Percentiles rank a stretch among this genome's conserved stretches.
Evolutionary conservation across 2,888 invertebrate species (phyloP).

Genomic region (Volucella inanis): DNA sequence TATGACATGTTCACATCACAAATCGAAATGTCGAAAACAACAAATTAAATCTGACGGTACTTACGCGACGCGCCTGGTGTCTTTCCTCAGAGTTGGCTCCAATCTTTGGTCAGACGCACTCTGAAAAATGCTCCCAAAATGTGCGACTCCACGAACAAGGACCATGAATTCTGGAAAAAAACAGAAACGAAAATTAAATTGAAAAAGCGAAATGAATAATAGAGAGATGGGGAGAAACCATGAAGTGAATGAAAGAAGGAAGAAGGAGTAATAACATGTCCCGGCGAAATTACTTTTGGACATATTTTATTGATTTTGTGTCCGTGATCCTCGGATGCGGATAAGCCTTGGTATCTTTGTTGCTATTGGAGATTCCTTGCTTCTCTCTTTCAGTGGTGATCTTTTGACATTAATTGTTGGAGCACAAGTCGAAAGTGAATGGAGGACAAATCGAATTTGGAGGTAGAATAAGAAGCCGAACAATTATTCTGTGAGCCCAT

Average conservation of each 20-base stretch:
- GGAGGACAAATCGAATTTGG: slow-evolving; percentile 69
- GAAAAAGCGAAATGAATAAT: slow-evolving; percentile 33
- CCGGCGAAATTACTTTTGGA: slow-evolving; percentile 74
- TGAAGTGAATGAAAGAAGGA: slow-evolving; percentile 17
- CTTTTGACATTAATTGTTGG: slow-evolving; percentile 73
- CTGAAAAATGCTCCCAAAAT: not conserved
- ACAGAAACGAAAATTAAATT: slow-evolving; percentile 28
- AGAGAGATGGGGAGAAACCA: slow-evolving; percentile 24
- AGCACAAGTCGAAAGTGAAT: slow-evolving; percentile 64
- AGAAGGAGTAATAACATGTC: slow-evolving; percentile 74
- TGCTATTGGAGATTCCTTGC: slow-evolving; percentile 45
- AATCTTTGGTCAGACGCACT: not conserved
- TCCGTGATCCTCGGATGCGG: slow-evolving; percentile 37
- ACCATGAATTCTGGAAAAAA: slow-evolving; percentile 30
- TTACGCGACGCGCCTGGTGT: slow-evolving; percentile 52
- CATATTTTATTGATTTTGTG: slow-evolving; percentile 74
- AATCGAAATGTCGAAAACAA: slow-evolving; percentile 73
- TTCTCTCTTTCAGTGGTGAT: slow-evolving; percentile 54
- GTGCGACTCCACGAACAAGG: slow-evolving; percentile 8
- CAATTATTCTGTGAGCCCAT: slow-evolving; percentile 12
- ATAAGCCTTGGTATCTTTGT: slow-evolving; percentile 22
- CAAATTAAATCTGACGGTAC: slow-evolving; percentile 71
- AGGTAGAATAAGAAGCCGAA: slow-evolving; percentile 46
- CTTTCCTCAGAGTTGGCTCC: not conserved
- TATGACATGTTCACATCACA: slow-evolving; percentile 75